Evolutionary conservation across 2,113 vertebrate species (phyloP).

Genomic region (Alouatta palliata): DNA sequence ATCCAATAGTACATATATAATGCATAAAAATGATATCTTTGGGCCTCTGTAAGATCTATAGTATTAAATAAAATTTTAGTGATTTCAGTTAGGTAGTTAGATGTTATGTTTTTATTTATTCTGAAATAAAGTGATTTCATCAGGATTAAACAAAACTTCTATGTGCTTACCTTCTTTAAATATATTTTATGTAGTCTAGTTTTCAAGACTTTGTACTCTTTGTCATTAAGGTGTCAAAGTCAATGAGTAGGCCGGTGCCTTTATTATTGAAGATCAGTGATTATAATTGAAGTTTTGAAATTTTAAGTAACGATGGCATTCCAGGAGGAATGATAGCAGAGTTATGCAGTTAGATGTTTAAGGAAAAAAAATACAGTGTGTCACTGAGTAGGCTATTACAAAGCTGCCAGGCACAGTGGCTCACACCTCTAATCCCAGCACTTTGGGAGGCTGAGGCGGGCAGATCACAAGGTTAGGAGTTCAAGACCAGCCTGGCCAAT

Average conservation of each 20-base stretch:
- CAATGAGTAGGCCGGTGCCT: conserved; percentile 74
- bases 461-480: too few relatives aligned
- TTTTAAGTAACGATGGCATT: conserved; percentile 72
- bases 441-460: too few relatives aligned
- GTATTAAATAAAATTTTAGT: not conserved
- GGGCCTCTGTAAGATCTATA: not conserved
- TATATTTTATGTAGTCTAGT: conserved; percentile 64
- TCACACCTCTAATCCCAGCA: too few relatives aligned
- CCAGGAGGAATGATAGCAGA: conserved; percentile 64
- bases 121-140: conserved; percentile 18
- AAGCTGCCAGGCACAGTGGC: not conserved
- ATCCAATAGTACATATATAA: not conserved
- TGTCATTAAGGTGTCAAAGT: conserved; percentile 76
- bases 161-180: conserved; percentile 35
- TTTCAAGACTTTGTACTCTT: conserved; percentile 67
- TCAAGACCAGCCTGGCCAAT: too few relatives aligned
- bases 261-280: conserved; percentile 78
- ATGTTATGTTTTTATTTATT: conserved; percentile 17
- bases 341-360: conserved; percentile 61
- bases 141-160: conserved; percentile 22
- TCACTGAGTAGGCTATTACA: conserved; percentile 64
- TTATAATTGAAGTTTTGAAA: conserved; percentile 79
- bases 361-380: conserved; percentile 5
- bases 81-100: conserved; percentile 22
- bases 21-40: not conserved